Percentiles rank a stretch among this genome's conserved stretches.
Conservation (phyloP, 2,888 invertebrate genomes). For the Flabesymbios commensalis region DNA sequence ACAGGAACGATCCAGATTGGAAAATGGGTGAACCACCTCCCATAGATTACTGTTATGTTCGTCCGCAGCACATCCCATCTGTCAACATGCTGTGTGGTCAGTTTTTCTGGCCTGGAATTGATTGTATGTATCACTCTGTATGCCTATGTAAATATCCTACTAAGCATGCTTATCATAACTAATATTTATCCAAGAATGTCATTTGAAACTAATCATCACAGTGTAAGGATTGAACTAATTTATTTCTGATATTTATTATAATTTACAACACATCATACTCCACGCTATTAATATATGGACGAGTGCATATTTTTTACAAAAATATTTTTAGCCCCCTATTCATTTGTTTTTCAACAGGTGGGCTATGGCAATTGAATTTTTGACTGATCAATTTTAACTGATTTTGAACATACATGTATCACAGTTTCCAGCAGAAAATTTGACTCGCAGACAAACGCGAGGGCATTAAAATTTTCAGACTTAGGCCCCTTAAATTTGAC, state of each 20-base stretch:
- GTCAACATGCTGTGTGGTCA: slow-evolving; percentile 81
- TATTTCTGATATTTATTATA: neutral
- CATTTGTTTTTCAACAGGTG: too few species aligned
- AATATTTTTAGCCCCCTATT: too few species aligned
- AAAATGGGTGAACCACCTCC: slow-evolving; percentile 66
- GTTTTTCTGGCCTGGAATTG: slow-evolving; percentile 91
- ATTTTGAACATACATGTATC: too few species aligned
- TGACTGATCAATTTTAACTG: too few species aligned
- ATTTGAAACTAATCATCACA: neutral
- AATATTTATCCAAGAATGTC: neutral
- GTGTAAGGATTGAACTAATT: neutral
- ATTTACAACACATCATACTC: too few species aligned
- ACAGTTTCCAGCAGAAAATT: too few species aligned
- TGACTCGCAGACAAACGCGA: too few species aligned
- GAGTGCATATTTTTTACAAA: too few species aligned
- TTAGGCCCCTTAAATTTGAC: too few species aligned
- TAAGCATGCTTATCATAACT: neutral
- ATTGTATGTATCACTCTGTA: slow-evolving; percentile 69
- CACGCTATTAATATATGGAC: too few species aligned
- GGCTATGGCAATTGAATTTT: too few species aligned
- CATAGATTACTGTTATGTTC: slow-evolving; percentile 84
- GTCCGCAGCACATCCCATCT: slow-evolving; percentile 84
- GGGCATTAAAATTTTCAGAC: too few species aligned
- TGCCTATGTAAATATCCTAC: neutral
- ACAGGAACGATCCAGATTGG: slow-evolving; percentile 55